Evolutionary conservation across 1,140 invertebrate species (phyloP).

Genomic region (Megalopta genalis): DNA sequence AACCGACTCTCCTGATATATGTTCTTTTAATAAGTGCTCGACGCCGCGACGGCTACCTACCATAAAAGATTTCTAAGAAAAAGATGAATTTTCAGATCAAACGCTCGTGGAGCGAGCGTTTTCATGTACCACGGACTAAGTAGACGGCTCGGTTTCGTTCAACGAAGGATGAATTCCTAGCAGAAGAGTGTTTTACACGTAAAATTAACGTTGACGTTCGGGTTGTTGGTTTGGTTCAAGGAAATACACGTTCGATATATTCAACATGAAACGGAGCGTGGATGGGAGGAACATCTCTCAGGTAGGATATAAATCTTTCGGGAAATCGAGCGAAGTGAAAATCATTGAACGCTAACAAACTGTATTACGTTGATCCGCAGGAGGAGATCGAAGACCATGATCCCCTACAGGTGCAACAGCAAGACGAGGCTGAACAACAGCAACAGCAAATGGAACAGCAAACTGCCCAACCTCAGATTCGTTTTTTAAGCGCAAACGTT

Average conservation of each 20-base stretch:
- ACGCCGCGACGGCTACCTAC: background rate
- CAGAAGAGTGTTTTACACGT: constrained; percentile 13
- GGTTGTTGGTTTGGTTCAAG: constrained; percentile 29
- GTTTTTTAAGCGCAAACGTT: constrained; percentile 76
- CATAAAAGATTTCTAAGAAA: background rate
- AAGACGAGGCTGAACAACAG: constrained; percentile 79
- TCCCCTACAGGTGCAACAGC: constrained; percentile 69
- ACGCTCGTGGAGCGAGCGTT: constrained; percentile 12
- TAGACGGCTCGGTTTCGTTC: background rate
- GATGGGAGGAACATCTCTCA: constrained; percentile 61
- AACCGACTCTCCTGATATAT: background rate
- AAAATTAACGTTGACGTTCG: constrained; percentile 26
- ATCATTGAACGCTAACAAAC: background rate
- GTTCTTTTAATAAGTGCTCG: background rate
- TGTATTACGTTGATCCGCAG: constrained; percentile 44
- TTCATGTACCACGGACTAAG: background rate
- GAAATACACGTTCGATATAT: constrained; percentile 15
- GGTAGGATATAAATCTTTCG: constrained; percentile 41
- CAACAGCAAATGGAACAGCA: constrained; percentile 79
- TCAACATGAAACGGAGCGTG: constrained; percentile 66
- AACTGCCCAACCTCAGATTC: constrained; percentile 74
- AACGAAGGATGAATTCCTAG: constrained; percentile 54
- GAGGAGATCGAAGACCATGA: constrained; percentile 77
- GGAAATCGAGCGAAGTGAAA: background rate
- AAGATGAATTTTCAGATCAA: constrained; percentile 23